Evolutionary conservation across 2,888 invertebrate genomes (phyloP), one percentile per base, ranked within the genome.

Genomic region (Agrotis exclamationis): DNA sequence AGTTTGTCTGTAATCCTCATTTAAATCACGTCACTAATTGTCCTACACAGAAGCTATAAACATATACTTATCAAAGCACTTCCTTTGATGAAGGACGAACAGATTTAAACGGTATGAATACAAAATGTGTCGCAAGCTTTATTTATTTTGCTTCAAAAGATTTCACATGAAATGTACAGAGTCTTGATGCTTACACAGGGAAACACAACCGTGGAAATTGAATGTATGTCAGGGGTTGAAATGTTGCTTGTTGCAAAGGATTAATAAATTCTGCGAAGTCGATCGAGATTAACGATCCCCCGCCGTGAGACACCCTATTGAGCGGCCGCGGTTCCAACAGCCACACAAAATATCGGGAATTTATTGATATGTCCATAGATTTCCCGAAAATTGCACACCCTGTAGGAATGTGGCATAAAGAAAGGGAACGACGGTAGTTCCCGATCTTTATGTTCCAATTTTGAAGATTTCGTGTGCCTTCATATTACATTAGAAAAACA

Each of bases 61-160:
- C 62, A 58, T 54, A n/a, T 51, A 59, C 53, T 48, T 45, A 76
- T 51, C 65, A 22, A 54, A 72, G 56, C 62, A 72, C 54, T 82
- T 77, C 53, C 53, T 79, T 78, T 73, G 68, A 81, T 67, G 82
- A 78, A 72, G 54, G 48, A 58, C 62, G 72, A 72, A 72, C 64
- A 79, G 73, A 72, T 78, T 77, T 72, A 77, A 67, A 65, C 24
- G 54, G 72, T 57, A 70, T 77, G 70, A 70, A 65, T 54, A 79
- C 63, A 69, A 78, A 78, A 70, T 50, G 63, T 70, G 79, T 79
- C 64, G 48, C 62, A 48, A 28, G 62, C 54, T 82, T 68, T 72
- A 77, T 80, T 75, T 75, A 80, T 81, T 77, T 71, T 65, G 64
- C 82, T 81, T 76, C 63, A 80, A 66, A 78, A 80, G 76, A 57